These are phyloP conservation scores for Drosophila virilis DNA, from an alignment of 1,140 invertebrate genomes.

Conservation along the genomic window DNA sequence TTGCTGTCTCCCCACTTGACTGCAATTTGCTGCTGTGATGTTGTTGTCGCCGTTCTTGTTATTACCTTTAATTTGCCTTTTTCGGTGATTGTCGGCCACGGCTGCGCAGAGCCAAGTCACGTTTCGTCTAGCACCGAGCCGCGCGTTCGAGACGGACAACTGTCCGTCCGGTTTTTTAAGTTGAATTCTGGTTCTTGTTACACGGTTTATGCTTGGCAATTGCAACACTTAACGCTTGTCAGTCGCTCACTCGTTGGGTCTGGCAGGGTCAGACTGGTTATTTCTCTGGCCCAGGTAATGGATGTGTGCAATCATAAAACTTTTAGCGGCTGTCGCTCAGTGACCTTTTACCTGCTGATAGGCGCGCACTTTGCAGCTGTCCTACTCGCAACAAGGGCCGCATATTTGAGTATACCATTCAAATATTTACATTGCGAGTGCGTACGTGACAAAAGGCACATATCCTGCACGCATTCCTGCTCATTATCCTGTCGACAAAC, in stretches of 20 bases:
- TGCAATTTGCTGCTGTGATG: slow-evolving; percentile 43
- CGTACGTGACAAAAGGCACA: slow-evolving; percentile 53
- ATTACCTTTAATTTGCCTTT: slow-evolving; percentile 67
- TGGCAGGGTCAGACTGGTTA: slow-evolving; percentile 55
- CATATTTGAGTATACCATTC: slow-evolving; percentile 6
- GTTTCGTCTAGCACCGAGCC: slow-evolving; percentile 54
- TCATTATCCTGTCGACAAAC: slow-evolving; percentile 3
- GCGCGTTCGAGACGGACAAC: slow-evolving; percentile 27
- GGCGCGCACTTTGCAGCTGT: slow-evolving; percentile 50
- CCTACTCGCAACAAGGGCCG: neutral
- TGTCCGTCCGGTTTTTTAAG: slow-evolving; percentile 53
- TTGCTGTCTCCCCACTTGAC: slow-evolving; percentile 42
- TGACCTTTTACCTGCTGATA: slow-evolving; percentile 64
- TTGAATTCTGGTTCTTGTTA: slow-evolving; percentile 53
- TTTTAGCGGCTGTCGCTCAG: neutral
- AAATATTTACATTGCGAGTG: slow-evolving; percentile 30
- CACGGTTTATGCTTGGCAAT: slow-evolving; percentile 39
- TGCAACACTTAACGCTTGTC: slow-evolving; percentile 50
- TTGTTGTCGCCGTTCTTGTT: slow-evolving; percentile 47
- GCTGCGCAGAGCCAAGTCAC: slow-evolving; percentile 52
- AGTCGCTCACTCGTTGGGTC: slow-evolving; percentile 13
- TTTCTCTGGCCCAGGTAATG: slow-evolving; percentile 14
- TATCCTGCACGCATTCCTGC: neutral
- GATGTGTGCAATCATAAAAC: slow-evolving; percentile 47
- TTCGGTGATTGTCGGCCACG: slow-evolving; percentile 62